These are phyloP conservation scores for Hirundo rustica DNA, from an alignment of 2,797 vertebrate species.

Conservation along the genomic window DNA sequence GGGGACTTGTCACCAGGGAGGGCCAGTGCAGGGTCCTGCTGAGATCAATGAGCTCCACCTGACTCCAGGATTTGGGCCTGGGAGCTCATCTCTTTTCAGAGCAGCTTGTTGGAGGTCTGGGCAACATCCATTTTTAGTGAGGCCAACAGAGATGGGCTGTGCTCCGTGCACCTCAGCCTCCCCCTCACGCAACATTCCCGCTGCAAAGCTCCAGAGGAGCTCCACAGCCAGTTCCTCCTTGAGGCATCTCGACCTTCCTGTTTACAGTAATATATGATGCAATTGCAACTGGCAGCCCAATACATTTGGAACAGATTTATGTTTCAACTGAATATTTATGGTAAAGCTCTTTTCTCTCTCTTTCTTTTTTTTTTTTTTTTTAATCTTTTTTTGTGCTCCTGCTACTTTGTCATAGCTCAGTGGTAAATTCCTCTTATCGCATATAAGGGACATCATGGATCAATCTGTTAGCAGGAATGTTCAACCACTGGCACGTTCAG, in stretches of 20 bases:
- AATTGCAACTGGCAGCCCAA: background rate
- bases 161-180: background rate
- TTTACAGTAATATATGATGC: background rate
- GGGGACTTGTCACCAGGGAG: background rate
- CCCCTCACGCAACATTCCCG: fast-evolving
- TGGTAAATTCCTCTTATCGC: background rate
- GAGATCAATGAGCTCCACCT: background rate
- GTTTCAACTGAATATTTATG: background rate
- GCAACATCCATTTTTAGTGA: background rate
- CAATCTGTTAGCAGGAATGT: background rate
- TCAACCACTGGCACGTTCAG: background rate
- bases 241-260: background rate
- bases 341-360: background rate
- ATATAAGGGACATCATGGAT: background rate
- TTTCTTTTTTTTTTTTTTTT: too few species aligned
- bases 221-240: background rate
- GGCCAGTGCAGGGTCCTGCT: background rate
- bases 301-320: background rate
- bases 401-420: background rate
- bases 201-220: background rate
- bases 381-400: background rate
- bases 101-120: background rate
- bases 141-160: background rate
- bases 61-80: background rate
- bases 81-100: background rate